Evolutionary conservation across 2,797 vertebrate genomes (phyloP).

Genomic region (Catostomus latipinnis): DNA sequence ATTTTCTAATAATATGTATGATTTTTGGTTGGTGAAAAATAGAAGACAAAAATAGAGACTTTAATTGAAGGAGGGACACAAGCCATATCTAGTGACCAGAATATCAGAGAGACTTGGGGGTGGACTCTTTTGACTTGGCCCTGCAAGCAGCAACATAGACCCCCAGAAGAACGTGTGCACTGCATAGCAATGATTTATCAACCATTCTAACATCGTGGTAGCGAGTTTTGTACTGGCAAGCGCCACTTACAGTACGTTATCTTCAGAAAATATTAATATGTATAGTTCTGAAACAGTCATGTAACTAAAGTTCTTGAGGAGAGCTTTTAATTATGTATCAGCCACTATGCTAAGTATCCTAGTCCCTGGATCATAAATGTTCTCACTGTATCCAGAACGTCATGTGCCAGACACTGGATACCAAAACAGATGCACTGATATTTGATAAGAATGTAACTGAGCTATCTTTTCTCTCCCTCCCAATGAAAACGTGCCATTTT

Average conservation of each 20-base stretch:
- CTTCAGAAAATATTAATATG: too few relatives aligned
- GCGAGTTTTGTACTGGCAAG: too few relatives aligned
- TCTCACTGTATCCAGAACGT: conserved; percentile 26
- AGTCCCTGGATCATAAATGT: conserved; percentile 22
- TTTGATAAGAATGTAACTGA: conserved; percentile 34
- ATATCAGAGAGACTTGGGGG: too few relatives aligned
- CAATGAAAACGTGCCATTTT: conserved; percentile 21
- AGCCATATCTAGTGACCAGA: not conserved
- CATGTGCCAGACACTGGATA: conserved; percentile 27
- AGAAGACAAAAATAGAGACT: not conserved
- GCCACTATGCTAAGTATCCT: conserved; percentile 45
- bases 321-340: conserved; percentile 36
- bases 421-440: conserved; percentile 15
- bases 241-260: too few relatives aligned
- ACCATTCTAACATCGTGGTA: too few relatives aligned
- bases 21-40: too few relatives aligned
- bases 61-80: not conserved
- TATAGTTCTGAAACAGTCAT: conserved; percentile 4
- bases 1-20: too few relatives aligned
- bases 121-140: too few relatives aligned
- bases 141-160: too few relatives aligned
- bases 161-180: too few relatives aligned
- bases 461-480: conserved; percentile 19
- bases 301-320: conserved; percentile 5
- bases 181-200: too few relatives aligned